Base-by-base conservation (phyloP, 2,888 invertebrate genomes). In the Augiades crinisus region DNA sequence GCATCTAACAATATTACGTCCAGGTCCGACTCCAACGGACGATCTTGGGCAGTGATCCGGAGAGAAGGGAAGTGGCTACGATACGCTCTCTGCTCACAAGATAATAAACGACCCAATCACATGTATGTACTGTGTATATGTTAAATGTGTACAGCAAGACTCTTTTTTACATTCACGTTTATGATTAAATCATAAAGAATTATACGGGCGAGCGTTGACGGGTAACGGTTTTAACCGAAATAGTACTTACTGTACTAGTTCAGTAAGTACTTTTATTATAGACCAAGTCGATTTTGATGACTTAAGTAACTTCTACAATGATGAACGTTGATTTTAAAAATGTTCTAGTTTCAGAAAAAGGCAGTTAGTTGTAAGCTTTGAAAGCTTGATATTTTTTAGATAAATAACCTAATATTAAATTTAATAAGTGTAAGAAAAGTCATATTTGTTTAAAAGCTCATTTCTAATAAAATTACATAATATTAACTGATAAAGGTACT, bases 11-110 rank as follows among this genome's bases (percentile, higher is more conserved):
- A 49, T 52, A 56, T 55, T 47, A 56, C 43, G 59, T 67, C 24
- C 24, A 12, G 10, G 12, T 21, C 14, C 30, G 47, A 47, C 41
- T 49, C 63, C 67, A 72, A 74, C 75, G 71, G 74, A 67, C 69
- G 64, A 41, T 34, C 24, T 64, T 70, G 69, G 58, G 67, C 77
- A 74, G 65, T 75, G 75, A 70, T 69, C 72, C 75, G 71, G 50
- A 62, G 63, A 64, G 66, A 60, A 65, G 67, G 70, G 68, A 75
- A 73, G 67, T 65, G 68, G 59, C 57, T 64, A 63, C 61, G 75
- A 72, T 70, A 73, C 73, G 73, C 67, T 73, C 63, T 59, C 58
- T 69, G 67, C 64, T 67, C 69, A 68, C 62, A 58, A 60, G 41
- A 58, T 58, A 56, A 60, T 58, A 36, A 50, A 50, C 41, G 49